A percentile compares a stretch with the other conserved stretches of the same genome.
Conservation (phyloP, 1,140 invertebrate species). For the Aphelinus certus region DNA sequence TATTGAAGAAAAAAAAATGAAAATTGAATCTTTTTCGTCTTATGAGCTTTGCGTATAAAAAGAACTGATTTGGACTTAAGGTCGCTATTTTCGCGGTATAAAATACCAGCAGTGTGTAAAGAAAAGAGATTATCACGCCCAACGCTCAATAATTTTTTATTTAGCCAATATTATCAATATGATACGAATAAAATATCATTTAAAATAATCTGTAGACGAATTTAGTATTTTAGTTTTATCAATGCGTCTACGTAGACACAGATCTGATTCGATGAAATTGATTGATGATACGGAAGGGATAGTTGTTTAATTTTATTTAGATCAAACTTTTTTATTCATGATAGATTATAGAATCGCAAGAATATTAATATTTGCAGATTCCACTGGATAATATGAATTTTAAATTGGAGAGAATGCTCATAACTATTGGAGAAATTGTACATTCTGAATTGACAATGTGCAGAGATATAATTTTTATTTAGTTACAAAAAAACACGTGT, state of each 20-base stretch:
- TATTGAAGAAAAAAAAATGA: conserved; percentile 42
- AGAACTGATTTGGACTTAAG: conserved; percentile 40
- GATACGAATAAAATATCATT: conserved; percentile 21
- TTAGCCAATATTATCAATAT: conserved; percentile 22
- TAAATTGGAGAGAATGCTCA: background rate
- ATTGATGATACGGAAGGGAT: conserved; percentile 16
- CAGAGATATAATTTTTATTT: background rate
- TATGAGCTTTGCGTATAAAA: conserved; percentile 42
- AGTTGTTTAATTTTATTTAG: conserved; percentile 37
- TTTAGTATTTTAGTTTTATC: conserved; percentile 33
- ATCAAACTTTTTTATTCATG: conserved; percentile 25
- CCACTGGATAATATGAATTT: background rate
- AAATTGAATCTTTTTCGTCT: conserved; percentile 39
- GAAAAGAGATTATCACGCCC: conserved; percentile 39
- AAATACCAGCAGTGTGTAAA: conserved; percentile 41
- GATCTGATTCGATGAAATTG: conserved; percentile 30
- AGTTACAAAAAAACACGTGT: conserved; percentile 14
- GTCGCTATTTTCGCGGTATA: conserved; percentile 36
- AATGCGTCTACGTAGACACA: conserved; percentile 9
- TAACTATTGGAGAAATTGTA: too few relatives aligned
- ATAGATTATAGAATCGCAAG: background rate
- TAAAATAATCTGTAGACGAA: conserved; percentile 26
- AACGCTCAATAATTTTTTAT: conserved; percentile 38
- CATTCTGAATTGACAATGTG: background rate
- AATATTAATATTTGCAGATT: conserved; percentile 22